phyloP scores from a whole-genome alignment of 1,140 invertebrate genomes.

The silkworm (Bombyx mori) region ASM3026992v2 NC_085117.1:14509501-14510000 shows the following conservation, averaged over 20 bases:
- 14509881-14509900: conserved; percentile 30
- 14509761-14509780: conserved; percentile 41
- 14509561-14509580: conserved; percentile 64
- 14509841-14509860: no score
- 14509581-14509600: conserved; percentile 71
- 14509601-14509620: conserved; percentile 69
- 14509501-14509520: conserved; percentile 42
- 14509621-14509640: conserved; percentile 65
- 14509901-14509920: conserved; percentile 38
- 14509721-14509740: conserved; percentile 59
- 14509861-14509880: conserved; percentile 1
- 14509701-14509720: conserved; percentile 68
- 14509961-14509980: conserved; percentile 45
- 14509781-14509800: background rate
- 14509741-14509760: conserved; percentile 67
- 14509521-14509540: conserved; percentile 25
- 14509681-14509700: conserved; percentile 60
- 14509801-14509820: background rate
- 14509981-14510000: conserved; percentile 58
- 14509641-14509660: conserved; percentile 67
- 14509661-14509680: conserved; percentile 66
- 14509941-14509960: conserved; percentile 37
- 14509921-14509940: conserved; percentile 42
- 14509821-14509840: background rate
- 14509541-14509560: conserved; percentile 20